A percentile compares a stretch with the other conserved stretches of the same genome.
phyloP scores from a whole-genome alignment of 1,140 invertebrate genomes.

The Stenopsyche tienmushanensis region DNA sequence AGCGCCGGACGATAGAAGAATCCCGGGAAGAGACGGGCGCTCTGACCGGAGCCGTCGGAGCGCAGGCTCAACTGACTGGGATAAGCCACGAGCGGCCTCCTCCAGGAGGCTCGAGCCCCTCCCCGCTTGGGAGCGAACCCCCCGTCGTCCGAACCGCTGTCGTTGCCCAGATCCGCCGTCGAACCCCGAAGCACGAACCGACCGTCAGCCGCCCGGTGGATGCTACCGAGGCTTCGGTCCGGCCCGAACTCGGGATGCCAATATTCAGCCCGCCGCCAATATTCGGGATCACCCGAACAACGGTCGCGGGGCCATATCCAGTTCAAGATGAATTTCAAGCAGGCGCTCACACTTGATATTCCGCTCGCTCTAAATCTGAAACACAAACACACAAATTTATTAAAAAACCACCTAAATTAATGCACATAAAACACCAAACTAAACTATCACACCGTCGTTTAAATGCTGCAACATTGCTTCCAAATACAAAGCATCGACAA shows the following conservation, averaged over 20 bases:
- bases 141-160: slow-evolving; percentile 78
- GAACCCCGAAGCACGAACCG: slow-evolving; percentile 71
- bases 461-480: too few relatives aligned
- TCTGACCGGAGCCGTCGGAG: slow-evolving; percentile 64
- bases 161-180: slow-evolving; percentile 54
- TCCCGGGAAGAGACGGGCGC: slow-evolving; percentile 52
- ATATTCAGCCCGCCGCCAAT: slow-evolving; percentile 20
- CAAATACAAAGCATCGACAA: too few relatives aligned
- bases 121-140: slow-evolving; percentile 67
- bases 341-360: slow-evolving; percentile 86
- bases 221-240: slow-evolving; percentile 53
- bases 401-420: too few relatives aligned
- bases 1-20: slow-evolving; percentile 50
- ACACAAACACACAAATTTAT: slow-evolving; percentile 13
- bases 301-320: slow-evolving; percentile 70
- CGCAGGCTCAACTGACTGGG: slow-evolving; percentile 69
- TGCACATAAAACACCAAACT: too few relatives aligned
- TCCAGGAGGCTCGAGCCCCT: slow-evolving; percentile 64
- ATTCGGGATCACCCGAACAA: slow-evolving; percentile 58
- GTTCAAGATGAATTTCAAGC: slow-evolving; percentile 62
- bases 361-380: slow-evolving; percentile 86
- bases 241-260: slow-evolving; percentile 1
- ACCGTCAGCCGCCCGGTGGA: slow-evolving; percentile 71
- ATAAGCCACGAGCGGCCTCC: slow-evolving; percentile 63
- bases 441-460: too few relatives aligned